Percentiles rank a stretch among this genome's conserved stretches.
Evolutionary conservation across 92 coral and sea anemone species (phyloP).

Genomic region (Scolanthus callimorphus): DNA sequence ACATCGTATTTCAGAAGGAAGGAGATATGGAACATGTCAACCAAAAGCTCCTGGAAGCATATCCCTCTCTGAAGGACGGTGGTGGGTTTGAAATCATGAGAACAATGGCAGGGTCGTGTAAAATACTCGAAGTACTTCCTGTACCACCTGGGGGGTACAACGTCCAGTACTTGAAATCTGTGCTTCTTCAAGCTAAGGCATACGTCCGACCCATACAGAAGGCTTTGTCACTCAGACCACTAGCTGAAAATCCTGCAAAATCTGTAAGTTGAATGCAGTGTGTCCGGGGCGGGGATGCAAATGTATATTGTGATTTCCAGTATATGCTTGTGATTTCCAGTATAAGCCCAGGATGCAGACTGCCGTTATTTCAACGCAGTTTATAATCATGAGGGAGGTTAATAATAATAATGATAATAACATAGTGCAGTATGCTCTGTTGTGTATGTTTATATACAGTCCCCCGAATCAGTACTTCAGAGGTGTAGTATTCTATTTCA

Average conservation of each 20-base stretch:
- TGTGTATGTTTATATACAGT: too few relatives aligned
- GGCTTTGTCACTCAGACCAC: constrained; percentile 4
- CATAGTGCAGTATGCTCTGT: too few relatives aligned
- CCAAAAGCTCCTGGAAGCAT: constrained; percentile 19
- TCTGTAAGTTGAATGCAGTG: constrained; percentile 1
- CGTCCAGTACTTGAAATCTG: constrained; percentile 16
- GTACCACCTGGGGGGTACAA: constrained; percentile 40
- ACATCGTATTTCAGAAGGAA: constrained; percentile 32
- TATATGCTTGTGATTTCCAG: too few relatives aligned
- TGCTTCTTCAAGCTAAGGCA: constrained; percentile 40
- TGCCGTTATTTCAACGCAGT: too few relatives aligned
- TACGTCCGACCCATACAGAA: constrained; percentile 28
- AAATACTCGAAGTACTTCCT: constrained; percentile 25
- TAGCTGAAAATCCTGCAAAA: neutral
- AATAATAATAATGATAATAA: too few relatives aligned
- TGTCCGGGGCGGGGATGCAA: neutral
- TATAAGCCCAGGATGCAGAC: too few relatives aligned
- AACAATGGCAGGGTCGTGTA: constrained; percentile 23
- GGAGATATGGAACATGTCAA: constrained; percentile 33
- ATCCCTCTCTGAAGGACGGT: constrained; percentile 17
- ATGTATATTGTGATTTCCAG: too few relatives aligned
- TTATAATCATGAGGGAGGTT: too few relatives aligned
- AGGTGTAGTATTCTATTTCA: too few relatives aligned
- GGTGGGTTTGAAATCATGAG: constrained; percentile 49
- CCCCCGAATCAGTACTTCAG: too few relatives aligned